Base-by-base conservation (phyloP, 2,797 vertebrate genomes). In the Apodemus agrarius region DNA sequence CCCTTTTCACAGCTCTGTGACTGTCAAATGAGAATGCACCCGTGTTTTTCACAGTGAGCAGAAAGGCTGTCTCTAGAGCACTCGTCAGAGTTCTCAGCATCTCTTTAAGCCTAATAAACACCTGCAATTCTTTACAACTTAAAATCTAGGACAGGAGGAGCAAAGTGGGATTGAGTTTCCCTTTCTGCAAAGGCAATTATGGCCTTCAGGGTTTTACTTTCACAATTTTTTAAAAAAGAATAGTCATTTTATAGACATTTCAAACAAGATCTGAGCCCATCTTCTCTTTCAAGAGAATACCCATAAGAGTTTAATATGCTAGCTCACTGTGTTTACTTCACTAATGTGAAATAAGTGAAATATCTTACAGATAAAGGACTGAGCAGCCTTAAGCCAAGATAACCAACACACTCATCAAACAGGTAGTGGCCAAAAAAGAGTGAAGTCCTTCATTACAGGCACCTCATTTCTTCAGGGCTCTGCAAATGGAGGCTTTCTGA, bases 121-220 rank as follows among this genome's bases (percentile, higher is more conserved):
- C 8, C n/a, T 21, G 43, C 16, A 67, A 3, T 79, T 69, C 65
- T 85, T 26, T 29, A 43, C 0, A 89, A n/a, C 17, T 74, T 63
- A 34, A 63, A 80, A 37, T 88, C 21, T 63, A 13, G 17, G 61
- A 96, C 91, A 92, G 0, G 7, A 92, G 34, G 43, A 93, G 24
- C 78, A 90, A 95, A 95, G 31, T 49, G 4, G 54, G 74, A 94
- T 19, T n/a, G 74, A 74, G 89, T 83, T 95, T 95, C 80, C 79
- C 83, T 5, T 67, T 82, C 69, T 76, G 43, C 81, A 59, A 89
- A 76, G 75, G 81, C 49, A 37, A 67, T 34, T 78, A 74, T 1
- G 7, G 22, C 76, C 65, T 91, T 13, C 12, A 83, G 78, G 61
- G 34, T 17, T 79, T 52, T 67, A 21, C 43, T 85, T 49, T 65